phyloP scores from a whole-genome alignment of 2,797 vertebrate species.

The Glossophaga mutica region DNA sequence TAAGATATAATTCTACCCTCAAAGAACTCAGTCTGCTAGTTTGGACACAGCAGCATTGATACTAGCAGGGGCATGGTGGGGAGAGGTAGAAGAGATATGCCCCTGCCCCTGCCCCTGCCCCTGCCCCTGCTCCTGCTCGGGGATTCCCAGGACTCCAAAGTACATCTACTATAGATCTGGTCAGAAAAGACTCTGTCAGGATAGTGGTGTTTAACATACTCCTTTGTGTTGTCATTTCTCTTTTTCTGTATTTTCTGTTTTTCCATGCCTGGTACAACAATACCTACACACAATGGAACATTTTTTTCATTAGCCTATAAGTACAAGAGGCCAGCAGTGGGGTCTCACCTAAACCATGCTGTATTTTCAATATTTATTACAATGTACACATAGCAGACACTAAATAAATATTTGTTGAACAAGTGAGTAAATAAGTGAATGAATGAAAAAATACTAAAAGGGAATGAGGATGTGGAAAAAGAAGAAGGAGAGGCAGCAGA shows the following conservation, averaged over 20 bases:
- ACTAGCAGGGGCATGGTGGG: background rate
- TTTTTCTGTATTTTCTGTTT: background rate
- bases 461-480: background rate
- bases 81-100: background rate
- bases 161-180: background rate
- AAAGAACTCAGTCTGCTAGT: background rate
- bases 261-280: background rate
- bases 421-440: background rate
- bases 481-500: background rate
- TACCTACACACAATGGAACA: background rate
- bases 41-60: background rate
- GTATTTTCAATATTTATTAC: background rate
- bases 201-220: background rate
- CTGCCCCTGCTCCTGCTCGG: no score
- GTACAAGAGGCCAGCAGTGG: background rate
- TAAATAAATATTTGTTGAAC: background rate
- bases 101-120: no score
- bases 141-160: background rate
- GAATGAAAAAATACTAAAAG: background rate
- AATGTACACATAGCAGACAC: background rate
- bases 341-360: background rate
- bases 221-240: background rate
- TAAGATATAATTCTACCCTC: background rate
- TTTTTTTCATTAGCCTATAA: background rate
- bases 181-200: background rate